Conservation (phyloP, 1,140 invertebrate genomes). For the Globodera ellingtonae region DNA sequence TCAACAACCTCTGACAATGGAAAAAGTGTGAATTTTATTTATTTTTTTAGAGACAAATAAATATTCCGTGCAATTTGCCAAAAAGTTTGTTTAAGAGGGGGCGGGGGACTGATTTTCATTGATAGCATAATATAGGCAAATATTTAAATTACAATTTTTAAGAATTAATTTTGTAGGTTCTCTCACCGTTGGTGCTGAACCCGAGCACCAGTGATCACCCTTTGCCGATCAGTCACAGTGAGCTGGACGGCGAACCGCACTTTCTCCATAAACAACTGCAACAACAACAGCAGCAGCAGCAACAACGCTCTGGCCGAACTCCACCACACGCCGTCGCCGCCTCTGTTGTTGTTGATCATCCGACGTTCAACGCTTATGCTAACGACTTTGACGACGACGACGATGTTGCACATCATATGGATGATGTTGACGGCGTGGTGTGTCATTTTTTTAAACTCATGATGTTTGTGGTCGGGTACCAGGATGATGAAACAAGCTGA, state of each 20-base stretch:
- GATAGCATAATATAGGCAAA: too few relatives aligned
- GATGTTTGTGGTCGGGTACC: too few relatives aligned
- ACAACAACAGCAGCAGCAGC: not conserved
- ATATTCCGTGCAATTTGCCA: not conserved
- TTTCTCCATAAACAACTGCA: slow-evolving; percentile 72
- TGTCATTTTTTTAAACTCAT: too few relatives aligned
- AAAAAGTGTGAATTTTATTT: slow-evolving; percentile 72
- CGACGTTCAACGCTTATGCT: too few relatives aligned
- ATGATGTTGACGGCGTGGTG: too few relatives aligned
- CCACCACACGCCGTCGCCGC: not conserved
- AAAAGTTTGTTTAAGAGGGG: too few relatives aligned
- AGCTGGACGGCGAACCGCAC: slow-evolving; percentile 51
- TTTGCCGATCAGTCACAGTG: slow-evolving; percentile 75
- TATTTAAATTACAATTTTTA: too few relatives aligned
- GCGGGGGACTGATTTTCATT: too few relatives aligned
- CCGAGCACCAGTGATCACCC: slow-evolving; percentile 57
- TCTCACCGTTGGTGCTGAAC: slow-evolving; percentile 69
- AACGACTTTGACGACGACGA: too few relatives aligned
- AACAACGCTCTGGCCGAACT: not conserved
- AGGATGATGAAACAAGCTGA: too few relatives aligned
- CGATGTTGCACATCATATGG: too few relatives aligned
- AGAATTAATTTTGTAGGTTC: slow-evolving; percentile 67
- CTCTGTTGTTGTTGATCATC: not conserved
- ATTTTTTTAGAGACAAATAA: not conserved
- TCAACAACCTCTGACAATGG: slow-evolving; percentile 74